Base-by-base conservation (phyloP, 2,113 vertebrate genomes). In the Oreotrochilus melanogaster region DNA sequence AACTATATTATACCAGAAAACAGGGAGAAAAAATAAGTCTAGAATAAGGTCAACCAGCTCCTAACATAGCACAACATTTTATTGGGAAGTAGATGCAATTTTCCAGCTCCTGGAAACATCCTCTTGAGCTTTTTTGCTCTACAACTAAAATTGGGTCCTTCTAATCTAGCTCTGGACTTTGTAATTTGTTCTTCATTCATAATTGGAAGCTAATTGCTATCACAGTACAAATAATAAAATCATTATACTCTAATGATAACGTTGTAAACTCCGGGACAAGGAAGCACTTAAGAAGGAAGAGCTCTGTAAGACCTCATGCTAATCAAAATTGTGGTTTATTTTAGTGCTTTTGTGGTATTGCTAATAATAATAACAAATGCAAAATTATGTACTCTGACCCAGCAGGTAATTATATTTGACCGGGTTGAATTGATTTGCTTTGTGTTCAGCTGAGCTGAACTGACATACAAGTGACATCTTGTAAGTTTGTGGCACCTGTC, bases 361-460 rank as follows among this genome's bases (percentile, higher is more conserved):
- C 58, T 92, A 88, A 71, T 58, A 80, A 70, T 47, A 80, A 70
- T 47, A 80, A 92, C 33, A 87, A 93, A 79, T 33, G 12, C 61
- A 51, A 66, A 91, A 61, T 1, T 5, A 50, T 31, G 70, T 74
- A 54, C 35, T 67, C 80, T 82, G 84, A 51, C 74, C 71, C 18
- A 14, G 67, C 67, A 81, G 62, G 62, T 94, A 94, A 95, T 94
- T 95, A 70, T 70, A 87, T 73, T 85, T 94, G 94, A 89, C 82
- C 82, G 11, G 51, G 28, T 18, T 83, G 82, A 75, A 88, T 64
- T 88, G 47, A 95, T 95, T 91, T 94, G 53, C 83, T 96, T 95
- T 93, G 82, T 91, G 65, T 79, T 65, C 74, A 47, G 37, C 42
- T 90, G 87, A 92, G 84, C 78, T 85, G 84, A 97, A 92, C 43